phyloP scores from a whole-genome alignment of 1,140 invertebrate genomes.

The Gonioctena quinquepunctata region DNA sequence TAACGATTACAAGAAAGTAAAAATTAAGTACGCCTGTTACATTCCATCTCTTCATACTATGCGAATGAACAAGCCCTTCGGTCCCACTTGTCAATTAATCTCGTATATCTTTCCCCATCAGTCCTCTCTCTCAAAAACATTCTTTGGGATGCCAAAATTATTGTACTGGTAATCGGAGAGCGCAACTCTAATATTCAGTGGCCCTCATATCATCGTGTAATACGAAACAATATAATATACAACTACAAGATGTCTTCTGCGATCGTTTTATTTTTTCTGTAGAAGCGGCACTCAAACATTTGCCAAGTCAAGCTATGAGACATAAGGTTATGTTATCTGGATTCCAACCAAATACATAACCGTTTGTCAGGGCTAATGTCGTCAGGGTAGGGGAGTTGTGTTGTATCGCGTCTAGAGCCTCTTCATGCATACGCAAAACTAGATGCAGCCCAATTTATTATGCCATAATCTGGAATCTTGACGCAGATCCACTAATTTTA shows the following conservation, averaged over 20 bases:
- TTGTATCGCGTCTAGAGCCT: slow-evolving; percentile 28
- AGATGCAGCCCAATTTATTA: slow-evolving; percentile 18
- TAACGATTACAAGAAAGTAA: no score
- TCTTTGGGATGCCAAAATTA: background rate
- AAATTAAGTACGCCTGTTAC: no score
- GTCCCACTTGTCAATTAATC: no score
- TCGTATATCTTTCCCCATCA: no score
- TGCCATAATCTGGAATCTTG: slow-evolving; percentile 21
- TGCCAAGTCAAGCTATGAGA: slow-evolving; percentile 44
- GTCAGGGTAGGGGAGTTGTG: slow-evolving; percentile 33
- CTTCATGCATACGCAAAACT: slow-evolving; percentile 37
- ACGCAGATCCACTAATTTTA: slow-evolving; percentile 30
- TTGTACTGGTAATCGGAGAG: background rate
- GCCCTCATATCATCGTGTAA: background rate
- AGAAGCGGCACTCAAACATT: slow-evolving; percentile 1
- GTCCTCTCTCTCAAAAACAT: background rate
- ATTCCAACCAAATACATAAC: slow-evolving; percentile 55
- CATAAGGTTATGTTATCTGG: slow-evolving; percentile 52
- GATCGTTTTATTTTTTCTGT: background rate
- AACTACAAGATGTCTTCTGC: background rate
- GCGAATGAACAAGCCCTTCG: no score
- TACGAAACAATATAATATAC: background rate
- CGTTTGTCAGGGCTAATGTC: slow-evolving; percentile 54
- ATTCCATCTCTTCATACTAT: no score
- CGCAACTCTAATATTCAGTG: background rate